A percentile compares a stretch with the other conserved stretches of the same genome.
These are phyloP conservation scores for Drosophila melanosoma DNA, from an alignment of 2,888 invertebrate species.

Conservation along the genomic window DNA sequence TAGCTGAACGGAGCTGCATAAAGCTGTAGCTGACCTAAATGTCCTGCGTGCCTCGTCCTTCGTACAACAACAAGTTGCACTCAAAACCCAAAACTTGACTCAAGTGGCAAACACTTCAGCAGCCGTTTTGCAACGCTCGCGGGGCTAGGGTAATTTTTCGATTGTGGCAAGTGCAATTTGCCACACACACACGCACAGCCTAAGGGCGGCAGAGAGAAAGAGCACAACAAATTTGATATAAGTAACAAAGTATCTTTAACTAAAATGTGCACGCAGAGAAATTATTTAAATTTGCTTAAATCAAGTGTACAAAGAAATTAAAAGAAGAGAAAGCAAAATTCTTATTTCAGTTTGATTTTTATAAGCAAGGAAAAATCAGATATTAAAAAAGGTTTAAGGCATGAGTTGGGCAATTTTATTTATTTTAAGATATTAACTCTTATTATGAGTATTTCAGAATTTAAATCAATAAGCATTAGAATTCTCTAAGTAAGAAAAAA, in stretches of 20 bases:
- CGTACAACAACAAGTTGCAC: conserved; percentile 38
- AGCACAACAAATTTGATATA: neutral
- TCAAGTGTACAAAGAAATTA: neutral
- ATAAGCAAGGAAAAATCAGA: neutral
- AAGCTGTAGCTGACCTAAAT: conserved; percentile 2
- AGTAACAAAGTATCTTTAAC: neutral
- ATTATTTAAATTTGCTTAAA: accelerated
- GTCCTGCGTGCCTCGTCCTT: conserved; percentile 9
- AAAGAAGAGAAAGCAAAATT: accelerated
- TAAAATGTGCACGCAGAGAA: neutral
- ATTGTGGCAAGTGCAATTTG: conserved; percentile 61
- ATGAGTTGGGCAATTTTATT: neutral
- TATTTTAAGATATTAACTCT: neutral
- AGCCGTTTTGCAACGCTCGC: conserved; percentile 7
- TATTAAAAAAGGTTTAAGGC: neutral
- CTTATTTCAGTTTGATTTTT: neutral
- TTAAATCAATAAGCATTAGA: neutral
- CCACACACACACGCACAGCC: conserved; percentile 1
- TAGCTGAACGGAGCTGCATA: conserved; percentile 8
- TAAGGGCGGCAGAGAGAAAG: conserved; percentile 1
- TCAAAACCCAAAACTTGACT: conserved; percentile 42
- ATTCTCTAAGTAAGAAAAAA: neutral
- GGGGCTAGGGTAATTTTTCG: conserved; percentile 38
- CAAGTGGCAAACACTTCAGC: conserved; percentile 76
- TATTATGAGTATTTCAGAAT: accelerated